phyloP scores from a whole-genome alignment of 2,888 invertebrate species.

The Bimastos eiseni region DNA sequence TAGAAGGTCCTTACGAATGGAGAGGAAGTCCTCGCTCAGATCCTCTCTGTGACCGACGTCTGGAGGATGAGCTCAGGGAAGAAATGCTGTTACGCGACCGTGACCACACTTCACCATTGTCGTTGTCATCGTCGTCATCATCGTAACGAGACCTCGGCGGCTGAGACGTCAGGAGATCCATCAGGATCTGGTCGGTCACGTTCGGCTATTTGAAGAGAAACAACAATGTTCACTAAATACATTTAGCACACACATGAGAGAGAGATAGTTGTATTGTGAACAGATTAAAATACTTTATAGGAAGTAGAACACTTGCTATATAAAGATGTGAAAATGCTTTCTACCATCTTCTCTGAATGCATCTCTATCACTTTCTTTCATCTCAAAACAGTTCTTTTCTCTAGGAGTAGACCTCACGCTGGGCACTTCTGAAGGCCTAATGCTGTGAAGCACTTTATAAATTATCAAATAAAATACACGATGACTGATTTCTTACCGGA shows the following conservation, averaged over 20 bases:
- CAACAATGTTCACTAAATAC: background rate
- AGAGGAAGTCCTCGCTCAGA: conserved; percentile 9
- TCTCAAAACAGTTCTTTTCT: too few relatives aligned
- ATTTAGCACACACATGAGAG: background rate
- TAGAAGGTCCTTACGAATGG: background rate
- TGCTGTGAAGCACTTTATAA: too few relatives aligned
- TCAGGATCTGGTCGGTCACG: background rate
- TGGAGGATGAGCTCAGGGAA: background rate
- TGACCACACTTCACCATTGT: background rate
- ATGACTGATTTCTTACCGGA: background rate
- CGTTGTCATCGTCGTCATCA: background rate
- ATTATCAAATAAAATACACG: too few relatives aligned
- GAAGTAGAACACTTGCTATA: too few relatives aligned
- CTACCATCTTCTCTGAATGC: too few relatives aligned
- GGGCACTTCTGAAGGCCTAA: too few relatives aligned
- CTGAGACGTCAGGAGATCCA: conserved; percentile 20
- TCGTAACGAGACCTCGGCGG: background rate
- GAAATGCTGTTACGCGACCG: conserved; percentile 19
- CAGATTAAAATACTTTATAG: too few relatives aligned
- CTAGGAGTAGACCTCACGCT: too few relatives aligned
- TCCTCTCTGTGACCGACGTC: background rate
- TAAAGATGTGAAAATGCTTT: too few relatives aligned
- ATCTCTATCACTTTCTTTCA: too few relatives aligned
- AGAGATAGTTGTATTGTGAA: too few relatives aligned
- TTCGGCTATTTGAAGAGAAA: background rate